Evolutionary conservation across 2,113 vertebrate species (phyloP), one percentile per base, ranked within the genome.

Genomic region (Leucoraja erinaceus): DNA sequence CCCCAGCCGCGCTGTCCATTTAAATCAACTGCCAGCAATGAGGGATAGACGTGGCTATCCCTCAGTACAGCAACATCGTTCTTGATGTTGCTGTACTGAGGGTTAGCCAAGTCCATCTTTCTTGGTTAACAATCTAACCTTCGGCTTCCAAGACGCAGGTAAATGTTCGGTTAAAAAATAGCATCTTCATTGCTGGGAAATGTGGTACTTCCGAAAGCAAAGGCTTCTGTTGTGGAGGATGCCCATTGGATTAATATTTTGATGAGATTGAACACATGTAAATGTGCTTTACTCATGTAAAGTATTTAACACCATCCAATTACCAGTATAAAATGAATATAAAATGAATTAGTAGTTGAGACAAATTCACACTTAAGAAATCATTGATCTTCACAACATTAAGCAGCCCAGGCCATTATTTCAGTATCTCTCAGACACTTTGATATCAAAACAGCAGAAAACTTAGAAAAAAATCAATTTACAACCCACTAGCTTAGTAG

Each of bases 241-340:
- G 33, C 70, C 90, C 38, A 20, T 22, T 38, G 38, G 66, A 54
- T 54, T 74, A 54, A 74, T 10, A 20, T 91, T 22, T 91, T 38
- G 11, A 54, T 5, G 9, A 25, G 72, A 38, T 66, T 47, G 68
- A 20, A 72, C 33, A 74, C 33, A 91, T 72, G 38, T 47, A 47
- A 47, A 47, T 47, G 38, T 47, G 38, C 38, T 47, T 47, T 47
- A 47, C 18, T 72, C 38, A 91, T 25, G 72, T 91, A 91, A 91
- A 47, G 72, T 72, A 91, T 74, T 91, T 91, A 91, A 72, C 33
- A 72, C 72, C 68, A 74, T 31, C 33, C 68, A 91, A 91, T 72
- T 72, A 91, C 72, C 70, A 91, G 72, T 74, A 68, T 28, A 11
- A 91, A 91, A 91, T 91, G 66, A 91, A 91, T 74, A 68, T 28